Base-by-base conservation (phyloP, 2,113 vertebrate species). In the Puntigrus tetrazona region DNA sequence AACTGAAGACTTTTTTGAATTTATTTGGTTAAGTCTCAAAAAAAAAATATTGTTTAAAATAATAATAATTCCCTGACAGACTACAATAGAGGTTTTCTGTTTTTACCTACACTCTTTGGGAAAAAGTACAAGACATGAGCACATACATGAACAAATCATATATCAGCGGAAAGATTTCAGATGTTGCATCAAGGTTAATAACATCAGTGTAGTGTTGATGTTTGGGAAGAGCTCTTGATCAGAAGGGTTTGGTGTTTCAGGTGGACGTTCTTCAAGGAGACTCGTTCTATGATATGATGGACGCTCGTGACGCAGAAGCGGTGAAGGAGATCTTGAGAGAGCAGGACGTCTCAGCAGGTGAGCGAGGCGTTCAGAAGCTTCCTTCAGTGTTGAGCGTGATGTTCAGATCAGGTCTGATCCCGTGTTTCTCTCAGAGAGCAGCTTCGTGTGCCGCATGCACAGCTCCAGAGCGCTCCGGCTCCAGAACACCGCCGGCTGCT, bases 361-460 rank as follows among this genome's bases (percentile, higher is more conserved):
- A 50, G 47, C 47, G 47, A 18, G 47, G 5, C 14, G 14, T 47
- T 47, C 45, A 50, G 16, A 18, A 0, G 1, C 47, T 50, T 18
- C 16, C 16, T 50, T 6, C 16, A 1, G 47, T 18, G 47, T 20
- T 3, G 3, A 2, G 16, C 81, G 59, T 61, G 10, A 2, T 11
- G 57, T 61, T 4, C 57, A 5, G 57, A 25, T 61, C 57, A 27
- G 59, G 14, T 7, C 61, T 65, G 61, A 65, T 67, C 2, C 4
- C 83, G 77, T 65, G 77, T 52, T 86, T 75, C 74, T 83, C 25
- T 47, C 93, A 96, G 95, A 95, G 86, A 88, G 92, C 76, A 94
- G 91, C 0, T 96, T 96, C 61, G 85, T 95, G 61, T 93, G 94
- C 0, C 88, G 91, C 45, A 94, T 96, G 94, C 90, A 92, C 73